Base-by-base conservation (phyloP, 2,888 invertebrate species). In the Pandemis corylana region DNA sequence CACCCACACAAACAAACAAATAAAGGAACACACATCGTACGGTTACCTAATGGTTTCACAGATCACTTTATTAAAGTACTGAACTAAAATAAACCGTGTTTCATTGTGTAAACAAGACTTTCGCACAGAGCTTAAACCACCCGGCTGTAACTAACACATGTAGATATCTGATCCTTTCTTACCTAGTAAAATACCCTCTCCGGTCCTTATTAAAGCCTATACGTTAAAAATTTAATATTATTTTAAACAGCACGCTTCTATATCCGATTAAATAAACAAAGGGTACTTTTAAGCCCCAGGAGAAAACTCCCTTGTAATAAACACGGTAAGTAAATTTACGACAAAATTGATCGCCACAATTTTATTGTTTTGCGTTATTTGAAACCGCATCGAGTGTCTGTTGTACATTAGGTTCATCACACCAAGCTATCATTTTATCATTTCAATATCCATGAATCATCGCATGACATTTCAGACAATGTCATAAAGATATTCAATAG, bases 361-460 rank as follows among this genome's bases (percentile, higher is more conserved):
- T 59, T 28, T 28, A 59, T 59, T 12, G 5, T 28, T 12, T 5
- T 28, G 5, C 6, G 28, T 28, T 28, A 59, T 28, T 20, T 28
- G 59, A 59, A 59, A 59, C 59, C 59, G 28, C 12, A 20, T 64
- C 46, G 20, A 20, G n/a, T 44, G 53, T 66, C n/a, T 66, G 5
- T 68, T 44, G 13, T 46, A 44, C 71, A 28, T 46, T 56, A 20
- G 0, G 6, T 49, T 36, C 7, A 59, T 56, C 65, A 49, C 53
- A 46, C 63, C 41, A 59, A 49, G 7, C 0, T 44, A 62, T 66
- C 10, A 41, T 12, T 15, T 62, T 72, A 62, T 68, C 53, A 53
- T 28, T 68, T 53, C 12, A 72, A 66, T 41, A 49, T 13, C 28
- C 15, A 56, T 68, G 12, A 68, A 63, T 64, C 68, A 72, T 68